phyloP scores from a whole-genome alignment of 2,888 invertebrate species.

The Chalcosyrphus nemorum region DNA sequence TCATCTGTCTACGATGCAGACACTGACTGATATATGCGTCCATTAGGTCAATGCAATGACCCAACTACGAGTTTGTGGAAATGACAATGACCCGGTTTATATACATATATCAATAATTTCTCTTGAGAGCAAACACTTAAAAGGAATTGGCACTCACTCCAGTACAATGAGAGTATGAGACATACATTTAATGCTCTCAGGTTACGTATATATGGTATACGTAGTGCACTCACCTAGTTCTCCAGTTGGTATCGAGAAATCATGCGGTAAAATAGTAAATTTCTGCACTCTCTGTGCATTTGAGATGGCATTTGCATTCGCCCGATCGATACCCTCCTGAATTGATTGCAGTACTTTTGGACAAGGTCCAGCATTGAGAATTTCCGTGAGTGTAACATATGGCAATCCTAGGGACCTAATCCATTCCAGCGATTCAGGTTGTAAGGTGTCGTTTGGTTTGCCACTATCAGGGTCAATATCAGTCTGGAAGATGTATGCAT shows the following conservation, averaged over 20 bases:
- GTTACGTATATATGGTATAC: neutral
- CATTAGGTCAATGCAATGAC: constrained; percentile 24
- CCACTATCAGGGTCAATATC: constrained; percentile 88
- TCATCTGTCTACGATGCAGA: neutral
- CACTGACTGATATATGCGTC: constrained; percentile 18
- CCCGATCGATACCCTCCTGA: constrained; percentile 89
- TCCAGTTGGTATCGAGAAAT: constrained; percentile 92
- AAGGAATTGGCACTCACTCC: constrained; percentile 30
- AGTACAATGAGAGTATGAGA: constrained; percentile 17
- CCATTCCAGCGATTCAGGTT: constrained; percentile 87
- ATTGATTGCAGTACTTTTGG: constrained; percentile 85
- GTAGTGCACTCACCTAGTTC: constrained; percentile 84
- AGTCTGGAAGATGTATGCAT: constrained; percentile 81
- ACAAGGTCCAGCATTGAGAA: constrained; percentile 85
- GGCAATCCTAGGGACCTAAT: constrained; percentile 85
- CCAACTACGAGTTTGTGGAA: neutral
- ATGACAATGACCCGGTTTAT: constrained; percentile 50
- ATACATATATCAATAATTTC: constrained; percentile 17
- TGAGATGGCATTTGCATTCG: constrained; percentile 90
- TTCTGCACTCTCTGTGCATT: constrained; percentile 95
- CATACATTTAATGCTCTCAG: constrained; percentile 5
- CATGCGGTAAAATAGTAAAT: constrained; percentile 90
- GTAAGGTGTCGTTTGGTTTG: constrained; percentile 87
- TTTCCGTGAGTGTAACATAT: constrained; percentile 87
- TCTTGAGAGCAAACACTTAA: constrained; percentile 26